phyloP scores from a whole-genome alignment of 2,113 vertebrate genomes.

The Calypte anna region DNA sequence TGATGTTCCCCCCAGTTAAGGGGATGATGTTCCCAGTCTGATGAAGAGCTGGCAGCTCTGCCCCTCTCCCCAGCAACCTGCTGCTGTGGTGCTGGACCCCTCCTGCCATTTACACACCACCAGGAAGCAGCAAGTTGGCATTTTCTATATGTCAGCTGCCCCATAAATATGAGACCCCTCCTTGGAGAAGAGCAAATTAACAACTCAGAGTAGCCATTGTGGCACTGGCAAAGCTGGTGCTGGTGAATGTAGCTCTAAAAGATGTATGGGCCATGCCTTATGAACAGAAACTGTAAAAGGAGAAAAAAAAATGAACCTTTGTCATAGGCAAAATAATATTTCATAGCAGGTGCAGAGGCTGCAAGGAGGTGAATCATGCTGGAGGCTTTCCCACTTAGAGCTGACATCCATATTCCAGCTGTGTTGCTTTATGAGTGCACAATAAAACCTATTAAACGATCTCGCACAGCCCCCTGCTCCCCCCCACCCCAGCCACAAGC shows the following conservation, averaged over 20 bases:
- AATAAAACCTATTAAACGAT: conserved; percentile 39
- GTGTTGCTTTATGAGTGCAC: conserved; percentile 2
- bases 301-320: not conserved
- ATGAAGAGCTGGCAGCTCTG: not conserved
- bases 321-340: not conserved
- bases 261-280: not conserved
- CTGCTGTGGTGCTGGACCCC: accelerated
- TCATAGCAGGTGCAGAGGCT: not conserved
- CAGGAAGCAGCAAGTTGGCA: not conserved
- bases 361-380: not conserved
- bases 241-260: not conserved
- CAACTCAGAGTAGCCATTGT: not conserved
- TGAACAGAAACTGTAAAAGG: not conserved
- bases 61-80: not conserved
- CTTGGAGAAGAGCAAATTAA: not conserved
- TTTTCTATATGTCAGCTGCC: not conserved
- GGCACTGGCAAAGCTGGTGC: not conserved
- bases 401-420: not conserved
- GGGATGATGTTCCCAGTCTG: too few species aligned
- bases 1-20: not conserved
- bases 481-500: not conserved
- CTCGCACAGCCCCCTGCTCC: not conserved
- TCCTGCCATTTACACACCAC: not conserved
- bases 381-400: not conserved
- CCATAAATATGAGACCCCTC: not conserved